Evolutionary conservation across 2,797 vertebrate genomes (phyloP).

Genomic region (Linurgus olivaceus): DNA sequence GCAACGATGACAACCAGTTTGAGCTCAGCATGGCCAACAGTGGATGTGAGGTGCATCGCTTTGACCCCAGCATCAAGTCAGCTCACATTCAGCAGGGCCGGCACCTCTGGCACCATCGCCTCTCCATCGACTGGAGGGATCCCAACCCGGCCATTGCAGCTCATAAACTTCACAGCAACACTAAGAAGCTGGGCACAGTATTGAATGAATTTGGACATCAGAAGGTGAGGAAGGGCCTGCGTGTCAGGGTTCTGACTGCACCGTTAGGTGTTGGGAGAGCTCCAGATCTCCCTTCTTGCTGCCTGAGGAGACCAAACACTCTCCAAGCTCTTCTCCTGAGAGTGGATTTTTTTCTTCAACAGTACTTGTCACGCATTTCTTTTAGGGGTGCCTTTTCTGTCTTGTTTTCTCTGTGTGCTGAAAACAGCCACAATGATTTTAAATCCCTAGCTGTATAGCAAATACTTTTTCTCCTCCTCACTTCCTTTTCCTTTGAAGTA

Average conservation of each 20-base stretch:
- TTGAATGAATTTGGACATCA: conserved; percentile 92
- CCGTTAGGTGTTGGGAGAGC: neutral
- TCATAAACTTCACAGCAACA: conserved; percentile 79
- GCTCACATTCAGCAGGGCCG: conserved; percentile 82
- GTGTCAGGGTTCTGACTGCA: neutral
- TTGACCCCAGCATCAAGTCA: conserved; percentile 86
- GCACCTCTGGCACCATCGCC: conserved; percentile 88
- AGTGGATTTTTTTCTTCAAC: neutral
- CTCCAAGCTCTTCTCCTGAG: neutral
- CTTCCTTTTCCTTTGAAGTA: neutral
- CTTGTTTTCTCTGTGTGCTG: neutral
- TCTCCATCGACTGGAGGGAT: conserved; percentile 93
- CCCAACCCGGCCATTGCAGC: conserved; percentile 84
- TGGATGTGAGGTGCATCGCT: conserved; percentile 92
- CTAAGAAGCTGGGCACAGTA: conserved; percentile 89
- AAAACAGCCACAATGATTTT: neutral
- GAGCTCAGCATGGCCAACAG: conserved; percentile 80
- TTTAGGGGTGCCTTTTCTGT: neutral
- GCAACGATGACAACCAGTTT: conserved; percentile 80
- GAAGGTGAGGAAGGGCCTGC: conserved; percentile 78
- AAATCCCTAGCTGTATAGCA: neutral
- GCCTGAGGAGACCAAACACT: neutral
- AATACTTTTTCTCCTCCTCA: neutral
- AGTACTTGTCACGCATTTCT: neutral
- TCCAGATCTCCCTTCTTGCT: neutral